Conservation (phyloP, 2,113 vertebrate species). For the Lathamus discolor region DNA sequence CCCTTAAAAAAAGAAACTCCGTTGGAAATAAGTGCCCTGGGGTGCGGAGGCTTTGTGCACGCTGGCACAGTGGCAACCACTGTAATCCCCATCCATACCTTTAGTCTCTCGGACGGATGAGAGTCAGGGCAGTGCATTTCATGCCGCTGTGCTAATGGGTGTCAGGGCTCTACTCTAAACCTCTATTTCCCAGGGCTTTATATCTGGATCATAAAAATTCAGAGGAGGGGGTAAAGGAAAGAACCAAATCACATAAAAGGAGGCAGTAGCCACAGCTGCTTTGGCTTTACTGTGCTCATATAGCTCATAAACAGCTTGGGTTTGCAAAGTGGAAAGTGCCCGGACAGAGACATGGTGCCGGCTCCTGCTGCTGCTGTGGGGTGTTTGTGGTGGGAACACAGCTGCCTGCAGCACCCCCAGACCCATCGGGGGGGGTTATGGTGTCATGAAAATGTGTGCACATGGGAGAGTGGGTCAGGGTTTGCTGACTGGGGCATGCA, state of each 20-base stretch:
- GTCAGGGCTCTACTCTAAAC: not conserved
- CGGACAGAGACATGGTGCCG: fast-evolving
- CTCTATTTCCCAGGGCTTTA: not conserved
- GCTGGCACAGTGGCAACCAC: fast-evolving
- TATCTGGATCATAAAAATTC: not conserved
- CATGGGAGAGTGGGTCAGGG: fast-evolving
- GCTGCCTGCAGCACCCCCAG: not conserved
- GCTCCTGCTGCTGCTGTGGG: not conserved
- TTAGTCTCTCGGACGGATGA: not conserved
- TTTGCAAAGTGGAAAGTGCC: not conserved
- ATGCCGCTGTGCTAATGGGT: not conserved
- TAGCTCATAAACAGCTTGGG: conserved; percentile 8
- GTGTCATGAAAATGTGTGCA: not conserved
- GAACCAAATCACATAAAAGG: not conserved
- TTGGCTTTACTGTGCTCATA: not conserved
- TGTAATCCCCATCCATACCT: not conserved
- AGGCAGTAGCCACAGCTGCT: not conserved
- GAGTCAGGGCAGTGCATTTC: not conserved
- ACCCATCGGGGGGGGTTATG: not conserved
- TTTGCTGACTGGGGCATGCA: not conserved
- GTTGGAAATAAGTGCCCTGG: not conserved
- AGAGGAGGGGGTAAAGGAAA: not conserved
- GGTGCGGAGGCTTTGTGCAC: not conserved
- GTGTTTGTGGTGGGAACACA: not conserved
- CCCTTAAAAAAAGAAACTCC: not conserved